Evolutionary conservation across 1,140 invertebrate species (phyloP).

Genomic region (Cydia splendana): DNA sequence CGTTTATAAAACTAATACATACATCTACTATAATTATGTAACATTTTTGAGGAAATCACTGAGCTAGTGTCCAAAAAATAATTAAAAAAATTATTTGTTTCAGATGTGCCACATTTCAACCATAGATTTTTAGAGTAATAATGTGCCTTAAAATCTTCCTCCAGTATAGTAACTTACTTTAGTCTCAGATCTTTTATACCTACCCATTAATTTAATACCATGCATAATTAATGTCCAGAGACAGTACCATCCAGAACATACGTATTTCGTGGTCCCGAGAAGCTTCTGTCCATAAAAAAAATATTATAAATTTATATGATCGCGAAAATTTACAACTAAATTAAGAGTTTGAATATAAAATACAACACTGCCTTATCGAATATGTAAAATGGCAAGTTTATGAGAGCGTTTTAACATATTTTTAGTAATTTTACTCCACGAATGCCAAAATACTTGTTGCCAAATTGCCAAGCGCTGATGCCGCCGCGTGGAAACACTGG

Average conservation of each 20-base stretch:
- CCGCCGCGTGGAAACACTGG: neutral
- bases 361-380: neutral
- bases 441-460: conserved; percentile 14
- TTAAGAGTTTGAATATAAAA: neutral
- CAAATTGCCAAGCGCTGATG: neutral
- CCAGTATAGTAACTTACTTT: conserved; percentile 33
- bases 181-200: conserved; percentile 32
- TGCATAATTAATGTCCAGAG: neutral
- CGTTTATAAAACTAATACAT: no score
- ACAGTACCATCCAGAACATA: conserved; percentile 16
- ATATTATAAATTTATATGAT: conserved; percentile 13
- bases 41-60: neutral
- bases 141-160: conserved; percentile 70
- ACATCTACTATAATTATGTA: no score
- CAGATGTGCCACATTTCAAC: conserved; percentile 52
- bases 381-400: conserved; percentile 12
- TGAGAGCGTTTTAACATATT: conserved; percentile 25
- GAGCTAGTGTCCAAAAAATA: neutral
- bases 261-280: neutral
- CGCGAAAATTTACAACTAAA: conserved; percentile 9
- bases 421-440: conserved; percentile 9
- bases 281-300: conserved; percentile 19
- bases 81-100: conserved; percentile 43
- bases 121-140: conserved; percentile 41
- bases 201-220: conserved; percentile 11